Evolutionary conservation across 2,113 vertebrate species (phyloP).

Genomic region (Dicentrarchus labrax): DNA sequence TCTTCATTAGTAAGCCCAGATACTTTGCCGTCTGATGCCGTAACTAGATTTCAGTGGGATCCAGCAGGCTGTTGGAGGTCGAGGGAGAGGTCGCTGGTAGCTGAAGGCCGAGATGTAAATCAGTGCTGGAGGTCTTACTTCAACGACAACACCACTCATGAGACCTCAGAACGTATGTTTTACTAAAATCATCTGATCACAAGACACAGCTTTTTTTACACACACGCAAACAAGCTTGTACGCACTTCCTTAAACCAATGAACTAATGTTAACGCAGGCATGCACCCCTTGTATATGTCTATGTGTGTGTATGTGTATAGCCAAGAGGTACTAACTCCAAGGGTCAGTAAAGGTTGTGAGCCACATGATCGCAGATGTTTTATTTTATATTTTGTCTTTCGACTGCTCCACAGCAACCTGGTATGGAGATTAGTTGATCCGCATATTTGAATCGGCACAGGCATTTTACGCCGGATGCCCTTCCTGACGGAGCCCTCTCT

Average conservation of each 20-base stretch:
- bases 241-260: slow-evolving; percentile 57
- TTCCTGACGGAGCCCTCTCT: too few relatives aligned
- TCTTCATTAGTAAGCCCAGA: not conserved
- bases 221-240: not conserved
- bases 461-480: too few relatives aligned
- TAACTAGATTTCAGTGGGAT: not conserved
- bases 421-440: too few relatives aligned
- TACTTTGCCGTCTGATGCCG: not conserved
- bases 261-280: not conserved
- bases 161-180: slow-evolving; percentile 3
- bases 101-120: not conserved
- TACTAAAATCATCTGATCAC: slow-evolving; percentile 42
- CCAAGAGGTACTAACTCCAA: not conserved
- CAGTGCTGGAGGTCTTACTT: not conserved
- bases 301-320: not conserved
- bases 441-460: too few relatives aligned
- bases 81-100: not conserved
- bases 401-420: too few relatives aligned
- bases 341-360: not conserved
- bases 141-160: not conserved
- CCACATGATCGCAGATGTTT: not conserved
- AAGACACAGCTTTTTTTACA: slow-evolving; percentile 34
- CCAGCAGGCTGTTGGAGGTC: not conserved
- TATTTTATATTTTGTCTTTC: too few relatives aligned
- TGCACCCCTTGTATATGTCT: not conserved